Evolutionary conservation across 2,888 invertebrate genomes (phyloP).

Genomic region (Busseola fusca): DNA sequence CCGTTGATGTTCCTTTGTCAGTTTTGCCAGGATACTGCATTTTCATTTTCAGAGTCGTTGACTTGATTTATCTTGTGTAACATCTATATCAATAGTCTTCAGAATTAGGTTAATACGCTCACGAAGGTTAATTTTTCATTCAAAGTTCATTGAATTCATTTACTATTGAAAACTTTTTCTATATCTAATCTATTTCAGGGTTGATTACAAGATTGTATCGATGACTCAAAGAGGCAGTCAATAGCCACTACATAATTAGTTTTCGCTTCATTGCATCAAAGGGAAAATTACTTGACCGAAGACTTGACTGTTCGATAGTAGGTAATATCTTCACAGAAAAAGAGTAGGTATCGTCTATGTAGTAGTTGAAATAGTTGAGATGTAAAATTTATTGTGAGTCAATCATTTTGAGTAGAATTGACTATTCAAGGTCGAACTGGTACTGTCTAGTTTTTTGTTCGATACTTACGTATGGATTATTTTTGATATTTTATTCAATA

Average conservation of each 20-base stretch:
- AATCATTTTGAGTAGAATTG: slow-evolving; percentile 47
- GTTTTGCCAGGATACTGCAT: slow-evolving; percentile 2
- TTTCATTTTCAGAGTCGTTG: slow-evolving; percentile 11
- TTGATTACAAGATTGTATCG: slow-evolving; percentile 46
- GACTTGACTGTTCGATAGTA: slow-evolving; percentile 17
- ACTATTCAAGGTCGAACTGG: slow-evolving; percentile 50
- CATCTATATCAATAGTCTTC: slow-evolving; percentile 12
- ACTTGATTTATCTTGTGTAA: slow-evolving; percentile 35
- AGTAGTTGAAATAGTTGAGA: slow-evolving; percentile 24
- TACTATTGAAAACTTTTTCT: slow-evolving; percentile 47
- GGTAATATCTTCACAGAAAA: slow-evolving; percentile 20
- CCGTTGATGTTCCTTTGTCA: slow-evolving; percentile 40
- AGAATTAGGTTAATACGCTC: slow-evolving; percentile 30
- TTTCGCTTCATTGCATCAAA: slow-evolving; percentile 52
- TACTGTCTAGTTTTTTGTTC: slow-evolving; percentile 32
- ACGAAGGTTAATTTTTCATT: slow-evolving; percentile 35
- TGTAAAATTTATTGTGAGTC: slow-evolving; percentile 42
- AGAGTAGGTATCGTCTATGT: slow-evolving; percentile 1
- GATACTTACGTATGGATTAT: slow-evolving; percentile 8
- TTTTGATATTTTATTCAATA: slow-evolving; percentile 28
- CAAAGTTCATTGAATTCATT: slow-evolving; percentile 48
- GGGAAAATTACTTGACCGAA: slow-evolving; percentile 42
- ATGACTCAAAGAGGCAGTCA: slow-evolving; percentile 49
- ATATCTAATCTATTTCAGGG: slow-evolving; percentile 52
- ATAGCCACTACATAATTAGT: slow-evolving; percentile 48